These are phyloP conservation scores for Periophthalmus modestus DNA, from an alignment of 2,113 vertebrate species.

Conservation along the genomic window DNA sequence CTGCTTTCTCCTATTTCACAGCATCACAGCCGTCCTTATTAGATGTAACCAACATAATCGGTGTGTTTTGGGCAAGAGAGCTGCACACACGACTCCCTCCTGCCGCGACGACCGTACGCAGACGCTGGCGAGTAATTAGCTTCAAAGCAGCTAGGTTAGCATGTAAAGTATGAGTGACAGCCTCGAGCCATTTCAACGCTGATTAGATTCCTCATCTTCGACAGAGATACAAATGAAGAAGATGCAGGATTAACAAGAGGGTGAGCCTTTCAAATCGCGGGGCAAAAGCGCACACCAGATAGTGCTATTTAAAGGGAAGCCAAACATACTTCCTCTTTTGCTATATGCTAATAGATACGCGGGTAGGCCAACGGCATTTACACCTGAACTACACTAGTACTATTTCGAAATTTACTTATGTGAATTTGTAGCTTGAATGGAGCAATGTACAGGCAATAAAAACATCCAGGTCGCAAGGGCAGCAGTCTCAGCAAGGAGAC, in stretches of 20 bases:
- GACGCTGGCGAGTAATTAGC: slow-evolving; percentile 54
- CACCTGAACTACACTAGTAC: no score
- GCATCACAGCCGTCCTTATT: slow-evolving; percentile 44
- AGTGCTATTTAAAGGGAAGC: not conserved
- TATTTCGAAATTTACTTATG: no score
- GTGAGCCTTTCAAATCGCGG: slow-evolving; percentile 21
- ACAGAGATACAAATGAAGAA: slow-evolving; percentile 26
- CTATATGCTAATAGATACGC: not conserved
- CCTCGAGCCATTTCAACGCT: slow-evolving; percentile 30
- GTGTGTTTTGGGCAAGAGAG: slow-evolving; percentile 59
- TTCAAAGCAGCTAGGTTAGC: slow-evolving; percentile 44
- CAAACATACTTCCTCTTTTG: not conserved
- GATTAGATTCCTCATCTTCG: slow-evolving; percentile 30
- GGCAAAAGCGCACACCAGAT: not conserved
- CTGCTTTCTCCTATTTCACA: slow-evolving; percentile 31
- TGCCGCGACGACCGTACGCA: slow-evolving; percentile 47
- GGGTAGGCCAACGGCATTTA: no score
- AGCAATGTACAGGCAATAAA: no score
- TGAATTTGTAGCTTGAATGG: no score
- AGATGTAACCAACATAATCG: slow-evolving; percentile 56
- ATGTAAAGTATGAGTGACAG: slow-evolving; percentile 56
- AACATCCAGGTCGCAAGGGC: no score
- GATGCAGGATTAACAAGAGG: slow-evolving; percentile 18
- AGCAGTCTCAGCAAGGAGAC: no score
- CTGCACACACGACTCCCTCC: slow-evolving; percentile 36